Evolutionary conservation across 2,113 vertebrate genomes (phyloP), one percentile per base, ranked within the genome.

Genomic region (Phrynocephalus versicolor): DNA sequence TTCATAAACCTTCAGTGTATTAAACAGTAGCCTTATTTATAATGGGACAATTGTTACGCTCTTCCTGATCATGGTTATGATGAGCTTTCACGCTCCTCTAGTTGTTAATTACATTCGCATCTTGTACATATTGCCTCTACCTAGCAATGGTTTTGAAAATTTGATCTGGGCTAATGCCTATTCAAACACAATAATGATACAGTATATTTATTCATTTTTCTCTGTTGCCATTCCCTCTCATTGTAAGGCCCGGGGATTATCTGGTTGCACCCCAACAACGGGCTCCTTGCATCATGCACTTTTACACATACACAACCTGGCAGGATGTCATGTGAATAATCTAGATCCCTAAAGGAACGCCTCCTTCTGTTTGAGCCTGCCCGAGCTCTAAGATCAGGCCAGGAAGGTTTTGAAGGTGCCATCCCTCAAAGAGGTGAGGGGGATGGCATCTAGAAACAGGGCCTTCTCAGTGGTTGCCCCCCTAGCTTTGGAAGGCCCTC

Each of bases 171-270:
- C 88, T 88, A 87, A 89, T 0, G 62, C 91, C 73, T 64, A 0
- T 35, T 76, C 83, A 88, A 89, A 83, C 91, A 84, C 79, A 92
- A 93, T 89, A 85, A 62, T 92, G 74, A 89, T 83, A 88, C n/a
- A n/a, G n/a, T n/a, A n/a, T n/a, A n/a, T n/a, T n/a, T 89, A 91
- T 79, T 79, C 35, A 72, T 79, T 85, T 79, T 45, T 72, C 58
- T 35, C 55, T 35, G 19, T 79, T 72, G 30, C 55, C n/a, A 79
- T 85, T 79, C 67, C 18, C 18, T 67, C 65, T 57, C 67, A 72
- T 64, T 30, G 27, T 67, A 72, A 72, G 71, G 55, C 25, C 27
- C 45, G 3, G 23, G 55, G 30, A 51, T 85, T 85, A 72, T 33
- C 30, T 39, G 14, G n/a, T 71, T 30, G 21, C 25, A 27, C 21